Conservation (phyloP, 2,797 vertebrate species). For the Anas acuta region DNA sequence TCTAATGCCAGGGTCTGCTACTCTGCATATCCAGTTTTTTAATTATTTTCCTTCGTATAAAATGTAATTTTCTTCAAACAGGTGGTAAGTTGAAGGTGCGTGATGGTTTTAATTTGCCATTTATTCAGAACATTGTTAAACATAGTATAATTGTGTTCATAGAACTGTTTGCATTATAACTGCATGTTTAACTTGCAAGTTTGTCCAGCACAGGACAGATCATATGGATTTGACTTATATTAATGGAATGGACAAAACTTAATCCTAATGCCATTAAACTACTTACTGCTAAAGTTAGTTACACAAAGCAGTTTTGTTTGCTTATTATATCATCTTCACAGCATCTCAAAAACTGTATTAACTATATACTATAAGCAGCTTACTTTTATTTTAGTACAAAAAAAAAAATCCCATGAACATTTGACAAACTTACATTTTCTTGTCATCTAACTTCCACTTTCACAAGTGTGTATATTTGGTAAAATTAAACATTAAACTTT, state of each 20-base stretch:
- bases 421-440: not conserved
- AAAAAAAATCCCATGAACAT: not conserved
- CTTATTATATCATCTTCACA: not conserved
- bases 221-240: not conserved
- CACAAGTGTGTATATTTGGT: slow-evolving; percentile 1
- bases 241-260: not conserved
- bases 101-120: not conserved
- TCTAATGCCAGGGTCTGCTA: not conserved
- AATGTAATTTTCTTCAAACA: not conserved
- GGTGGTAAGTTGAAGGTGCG: not conserved
- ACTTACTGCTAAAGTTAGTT: not conserved
- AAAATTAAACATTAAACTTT: slow-evolving; percentile 59
- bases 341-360: not conserved
- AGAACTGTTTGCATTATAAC: not conserved
- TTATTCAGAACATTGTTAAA: not conserved
- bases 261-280: not conserved
- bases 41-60: not conserved
- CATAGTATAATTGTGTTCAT: not conserved
- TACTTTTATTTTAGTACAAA: not conserved
- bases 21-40: no score
- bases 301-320: not conserved
- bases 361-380: not conserved
- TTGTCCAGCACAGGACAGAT: not conserved
- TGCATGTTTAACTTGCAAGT: not conserved
- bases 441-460: slow-evolving; percentile 19